phyloP scores from a whole-genome alignment of 1,140 invertebrate species.

The Limonius californicus region DNA sequence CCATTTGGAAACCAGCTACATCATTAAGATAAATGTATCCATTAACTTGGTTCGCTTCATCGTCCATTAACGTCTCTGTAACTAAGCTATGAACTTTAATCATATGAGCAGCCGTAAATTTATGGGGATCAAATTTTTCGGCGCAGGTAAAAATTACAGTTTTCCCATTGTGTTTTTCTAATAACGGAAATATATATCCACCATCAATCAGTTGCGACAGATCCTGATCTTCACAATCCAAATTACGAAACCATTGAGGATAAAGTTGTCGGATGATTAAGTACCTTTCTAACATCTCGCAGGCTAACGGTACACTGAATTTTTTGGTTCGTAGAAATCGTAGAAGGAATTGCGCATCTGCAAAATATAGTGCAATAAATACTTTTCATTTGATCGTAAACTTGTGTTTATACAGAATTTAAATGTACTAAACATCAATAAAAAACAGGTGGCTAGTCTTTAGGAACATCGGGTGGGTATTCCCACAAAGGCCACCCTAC shows the following conservation, averaged over 20 bases:
- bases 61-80: conserved; percentile 72
- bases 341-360: conserved; percentile 72
- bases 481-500: too few species aligned
- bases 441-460: too few species aligned
- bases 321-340: conserved; percentile 83
- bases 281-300: conserved; percentile 81
- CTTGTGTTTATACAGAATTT: too few species aligned
- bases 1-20: conserved; percentile 76
- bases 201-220: conserved; percentile 72
- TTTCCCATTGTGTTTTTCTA: conserved; percentile 70
- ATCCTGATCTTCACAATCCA: conserved; percentile 67
- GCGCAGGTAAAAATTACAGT: conserved; percentile 71
- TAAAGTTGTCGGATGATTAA: conserved; percentile 75
- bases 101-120: conserved; percentile 71
- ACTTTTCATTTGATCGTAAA: too few species aligned
- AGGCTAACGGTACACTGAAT: conserved; percentile 77
- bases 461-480: too few species aligned
- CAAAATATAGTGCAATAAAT: too few species aligned
- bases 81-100: conserved; percentile 71
- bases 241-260: conserved; percentile 77
- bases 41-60: conserved; percentile 72
- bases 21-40: conserved; percentile 82
- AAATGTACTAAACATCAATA: too few species aligned
- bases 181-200: conserved; percentile 77
- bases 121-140: conserved; percentile 70